Conservation (phyloP, 2,888 invertebrate genomes). For the Nymphalis urticae region DNA sequence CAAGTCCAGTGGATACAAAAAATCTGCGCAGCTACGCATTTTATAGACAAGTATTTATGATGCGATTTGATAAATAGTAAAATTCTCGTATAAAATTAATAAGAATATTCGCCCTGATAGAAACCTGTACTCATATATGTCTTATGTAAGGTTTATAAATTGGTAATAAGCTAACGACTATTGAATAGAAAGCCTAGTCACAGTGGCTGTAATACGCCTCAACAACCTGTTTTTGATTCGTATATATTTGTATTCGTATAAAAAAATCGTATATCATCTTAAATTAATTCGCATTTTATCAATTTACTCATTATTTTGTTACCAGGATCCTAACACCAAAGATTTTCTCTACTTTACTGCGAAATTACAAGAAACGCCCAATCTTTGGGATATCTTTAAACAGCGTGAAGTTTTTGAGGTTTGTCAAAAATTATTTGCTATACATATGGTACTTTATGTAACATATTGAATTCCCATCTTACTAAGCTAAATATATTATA, state of each 20-base stretch:
- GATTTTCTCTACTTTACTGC: constrained; percentile 70
- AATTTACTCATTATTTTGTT: not conserved
- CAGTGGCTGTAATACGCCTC: too few species aligned
- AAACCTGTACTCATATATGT: too few species aligned
- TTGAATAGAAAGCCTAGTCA: too few species aligned
- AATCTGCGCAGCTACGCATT: constrained; percentile 65
- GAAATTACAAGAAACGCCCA: constrained; percentile 71
- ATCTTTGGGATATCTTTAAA: constrained; percentile 66
- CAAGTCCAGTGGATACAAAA: constrained; percentile 58
- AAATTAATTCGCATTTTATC: not conserved
- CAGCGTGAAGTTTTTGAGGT: constrained; percentile 68
- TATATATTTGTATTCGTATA: too few species aligned
- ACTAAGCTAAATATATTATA: not conserved
- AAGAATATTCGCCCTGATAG: too few species aligned
- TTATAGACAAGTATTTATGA: constrained; percentile 63
- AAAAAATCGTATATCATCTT: too few species aligned
- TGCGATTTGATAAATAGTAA: too few species aligned
- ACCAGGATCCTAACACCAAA: constrained; percentile 67
- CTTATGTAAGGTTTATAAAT: too few species aligned
- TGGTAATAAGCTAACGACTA: too few species aligned
- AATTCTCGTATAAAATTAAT: too few species aligned
- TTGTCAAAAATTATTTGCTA: not conserved
- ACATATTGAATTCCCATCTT: not conserved
- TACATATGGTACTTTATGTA: not conserved
- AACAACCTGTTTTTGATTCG: too few species aligned